phyloP scores from a whole-genome alignment of 1,140 invertebrate species.

The Scaptodrosophila lebanonensis region DNA sequence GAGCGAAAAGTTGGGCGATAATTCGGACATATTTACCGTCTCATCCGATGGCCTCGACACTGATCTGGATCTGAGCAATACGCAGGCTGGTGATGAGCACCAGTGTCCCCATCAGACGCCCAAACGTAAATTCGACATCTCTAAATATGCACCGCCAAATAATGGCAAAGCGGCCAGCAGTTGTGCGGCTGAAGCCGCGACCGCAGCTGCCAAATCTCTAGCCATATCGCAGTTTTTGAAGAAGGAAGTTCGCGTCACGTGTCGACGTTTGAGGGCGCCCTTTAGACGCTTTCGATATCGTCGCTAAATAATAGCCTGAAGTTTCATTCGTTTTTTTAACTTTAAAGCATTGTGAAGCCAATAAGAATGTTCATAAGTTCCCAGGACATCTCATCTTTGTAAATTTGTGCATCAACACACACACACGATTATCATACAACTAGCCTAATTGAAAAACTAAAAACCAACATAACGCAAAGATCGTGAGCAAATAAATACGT shows the following conservation, averaged over 20 bases:
- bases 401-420: neutral
- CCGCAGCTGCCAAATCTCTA: constrained; percentile 64
- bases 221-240: constrained; percentile 73
- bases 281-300: constrained; percentile 73
- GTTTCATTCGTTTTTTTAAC: neutral
- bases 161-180: constrained; percentile 59
- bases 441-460: constrained; percentile 16
- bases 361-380: constrained; percentile 9
- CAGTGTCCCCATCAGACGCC: constrained; percentile 56
- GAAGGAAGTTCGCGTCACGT: constrained; percentile 72
- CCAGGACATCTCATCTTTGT: neutral
- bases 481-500: constrained; percentile 44
- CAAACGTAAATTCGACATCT: constrained; percentile 66
- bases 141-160: constrained; percentile 66
- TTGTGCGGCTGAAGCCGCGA: constrained; percentile 70
- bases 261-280: constrained; percentile 66
- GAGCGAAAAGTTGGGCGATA: constrained; percentile 69
- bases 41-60: constrained; percentile 74
- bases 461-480: constrained; percentile 16
- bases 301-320: constrained; percentile 50
- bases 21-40: constrained; percentile 74
- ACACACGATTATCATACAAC: constrained; percentile 37
- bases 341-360: too few relatives aligned
- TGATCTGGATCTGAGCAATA: constrained; percentile 70
- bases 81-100: constrained; percentile 47